Percentiles rank a stretch among this genome's conserved stretches.
Evolutionary conservation across 2,888 invertebrate species (phyloP).

Genomic region (Lycia hirtaria): DNA sequence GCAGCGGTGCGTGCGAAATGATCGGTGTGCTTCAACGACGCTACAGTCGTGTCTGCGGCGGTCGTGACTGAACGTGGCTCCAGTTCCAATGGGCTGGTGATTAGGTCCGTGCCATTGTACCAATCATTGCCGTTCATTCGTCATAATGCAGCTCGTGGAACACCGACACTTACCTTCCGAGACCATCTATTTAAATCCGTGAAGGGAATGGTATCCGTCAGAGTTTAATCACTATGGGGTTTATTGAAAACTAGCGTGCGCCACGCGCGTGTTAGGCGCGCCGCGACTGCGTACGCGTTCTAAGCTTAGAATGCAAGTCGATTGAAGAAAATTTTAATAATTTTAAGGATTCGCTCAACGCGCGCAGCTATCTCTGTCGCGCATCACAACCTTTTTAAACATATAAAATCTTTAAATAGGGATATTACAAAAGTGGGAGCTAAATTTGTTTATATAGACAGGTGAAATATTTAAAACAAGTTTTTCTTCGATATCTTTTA

Average conservation of each 20-base stretch:
- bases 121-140: conserved; percentile 14
- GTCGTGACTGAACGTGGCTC: conserved; percentile 51
- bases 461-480: too few relatives aligned
- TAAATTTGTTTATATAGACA: too few relatives aligned
- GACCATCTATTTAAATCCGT: neutral
- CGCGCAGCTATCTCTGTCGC: too few relatives aligned
- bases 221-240: neutral
- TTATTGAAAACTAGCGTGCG: conserved; percentile 30
- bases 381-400: too few relatives aligned
- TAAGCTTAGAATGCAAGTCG: too few relatives aligned
- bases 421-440: too few relatives aligned
- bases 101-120: neutral
- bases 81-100: conserved; percentile 11
- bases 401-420: too few relatives aligned
- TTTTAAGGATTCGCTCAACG: too few relatives aligned
- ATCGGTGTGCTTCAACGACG: conserved; percentile 53
- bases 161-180: neutral
- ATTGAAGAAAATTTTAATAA: too few relatives aligned
- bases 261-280: too few relatives aligned
- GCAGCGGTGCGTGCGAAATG: conserved; percentile 59
- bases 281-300: too few relatives aligned
- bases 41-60: conserved; percentile 39
- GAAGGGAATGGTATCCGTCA: neutral
- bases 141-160: conserved; percentile 5
- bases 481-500: too few relatives aligned